Conservation (phyloP, 2,888 invertebrate species). For the Sinohyriopsis cumingii region DNA sequence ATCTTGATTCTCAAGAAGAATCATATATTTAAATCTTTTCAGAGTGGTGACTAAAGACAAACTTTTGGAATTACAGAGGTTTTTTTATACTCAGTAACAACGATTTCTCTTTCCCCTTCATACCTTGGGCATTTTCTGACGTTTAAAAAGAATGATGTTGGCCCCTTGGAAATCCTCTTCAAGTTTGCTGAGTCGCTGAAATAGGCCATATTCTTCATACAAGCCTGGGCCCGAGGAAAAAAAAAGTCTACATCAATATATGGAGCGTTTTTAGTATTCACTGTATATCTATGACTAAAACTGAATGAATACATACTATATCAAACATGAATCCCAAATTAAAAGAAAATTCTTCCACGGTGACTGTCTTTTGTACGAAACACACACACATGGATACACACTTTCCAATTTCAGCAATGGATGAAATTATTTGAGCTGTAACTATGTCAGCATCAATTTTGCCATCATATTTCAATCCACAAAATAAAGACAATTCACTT, state of each 20-base stretch:
- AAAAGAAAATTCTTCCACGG: no score
- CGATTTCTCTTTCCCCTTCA: neutral
- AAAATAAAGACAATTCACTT: no score
- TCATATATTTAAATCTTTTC: no score
- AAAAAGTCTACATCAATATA: neutral
- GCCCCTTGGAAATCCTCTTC: constrained; percentile 68
- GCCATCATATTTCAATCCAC: no score
- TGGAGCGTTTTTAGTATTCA: no score
- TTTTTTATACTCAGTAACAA: neutral
- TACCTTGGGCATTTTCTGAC: constrained; percentile 63
- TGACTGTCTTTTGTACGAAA: neutral
- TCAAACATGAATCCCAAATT: no score
- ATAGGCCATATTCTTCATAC: constrained; percentile 61
- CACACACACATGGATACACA: neutral
- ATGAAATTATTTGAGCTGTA: neutral
- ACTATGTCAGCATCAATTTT: no score
- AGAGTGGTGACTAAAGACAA: no score
- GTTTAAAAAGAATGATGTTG: constrained; percentile 66
- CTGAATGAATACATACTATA: no score
- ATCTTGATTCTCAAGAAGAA: no score
- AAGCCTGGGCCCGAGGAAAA: constrained; percentile 42
- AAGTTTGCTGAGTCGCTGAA: constrained; percentile 61
- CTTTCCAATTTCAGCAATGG: neutral
- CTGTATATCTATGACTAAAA: no score
- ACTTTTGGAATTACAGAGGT: no score